Conservation (phyloP, 2,113 vertebrate species). For the Gallinago jamesoni region DNA sequence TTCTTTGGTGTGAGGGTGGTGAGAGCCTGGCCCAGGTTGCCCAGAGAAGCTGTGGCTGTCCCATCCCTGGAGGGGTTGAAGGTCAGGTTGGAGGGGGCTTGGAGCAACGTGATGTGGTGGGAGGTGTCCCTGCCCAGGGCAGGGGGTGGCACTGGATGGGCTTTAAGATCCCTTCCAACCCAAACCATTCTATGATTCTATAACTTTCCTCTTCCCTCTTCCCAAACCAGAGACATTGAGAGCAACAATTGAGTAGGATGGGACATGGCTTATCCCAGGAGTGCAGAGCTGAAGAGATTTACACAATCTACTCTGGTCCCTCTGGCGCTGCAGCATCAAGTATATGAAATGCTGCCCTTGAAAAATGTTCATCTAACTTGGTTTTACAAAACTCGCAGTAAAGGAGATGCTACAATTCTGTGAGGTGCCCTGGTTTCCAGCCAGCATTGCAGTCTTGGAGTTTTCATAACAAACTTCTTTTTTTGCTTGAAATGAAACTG, state of each 20-base stretch:
- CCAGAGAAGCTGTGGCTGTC: too few relatives aligned
- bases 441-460: background rate
- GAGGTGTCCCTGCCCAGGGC: too few relatives aligned
- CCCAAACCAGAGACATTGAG: background rate
- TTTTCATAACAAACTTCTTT: background rate
- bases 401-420: background rate
- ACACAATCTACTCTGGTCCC: background rate
- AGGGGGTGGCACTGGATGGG: too few relatives aligned
- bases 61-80: too few relatives aligned
- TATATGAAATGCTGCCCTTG: too few relatives aligned
- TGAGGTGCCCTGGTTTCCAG: background rate
- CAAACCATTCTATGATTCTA: too few relatives aligned
- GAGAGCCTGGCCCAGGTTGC: too few relatives aligned
- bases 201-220: too few relatives aligned
- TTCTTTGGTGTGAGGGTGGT: too few relatives aligned
- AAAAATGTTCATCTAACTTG: background rate
- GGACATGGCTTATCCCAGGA: background rate
- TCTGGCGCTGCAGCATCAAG: background rate
- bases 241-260: fast-evolving
- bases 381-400: background rate
- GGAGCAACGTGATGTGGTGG: too few relatives aligned
- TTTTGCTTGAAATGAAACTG: background rate
- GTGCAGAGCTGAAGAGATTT: background rate
- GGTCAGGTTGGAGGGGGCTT: too few relatives aligned
- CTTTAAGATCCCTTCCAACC: too few relatives aligned